Conservation (phyloP, 2,797 vertebrate species). For the Acanthurus leucopareius region DNA sequence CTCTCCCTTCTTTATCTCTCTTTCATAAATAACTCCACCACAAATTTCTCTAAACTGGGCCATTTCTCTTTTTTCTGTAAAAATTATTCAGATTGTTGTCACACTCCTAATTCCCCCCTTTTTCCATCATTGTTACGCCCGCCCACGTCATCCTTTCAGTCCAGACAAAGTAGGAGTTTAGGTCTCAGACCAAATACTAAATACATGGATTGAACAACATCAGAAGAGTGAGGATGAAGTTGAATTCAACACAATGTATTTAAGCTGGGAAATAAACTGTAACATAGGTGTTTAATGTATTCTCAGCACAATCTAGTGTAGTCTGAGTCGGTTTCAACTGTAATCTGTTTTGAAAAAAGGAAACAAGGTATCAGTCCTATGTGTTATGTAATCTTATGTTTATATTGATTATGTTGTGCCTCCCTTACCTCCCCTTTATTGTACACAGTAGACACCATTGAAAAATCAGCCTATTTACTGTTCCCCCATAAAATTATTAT, state of each 20-base stretch:
- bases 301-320: background rate
- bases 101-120: slow-evolving; percentile 13
- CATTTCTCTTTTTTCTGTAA: slow-evolving; percentile 3
- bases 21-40: slow-evolving; percentile 1
- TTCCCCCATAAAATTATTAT: background rate
- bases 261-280: background rate
- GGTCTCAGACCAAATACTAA: slow-evolving; percentile 23
- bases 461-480: background rate
- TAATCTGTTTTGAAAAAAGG: background rate
- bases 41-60: background rate
- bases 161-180: slow-evolving; percentile 67
- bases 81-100: slow-evolving; percentile 16
- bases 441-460: background rate
- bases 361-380: background rate
- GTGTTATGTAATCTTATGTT: background rate
- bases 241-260: background rate
- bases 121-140: slow-evolving; percentile 30
- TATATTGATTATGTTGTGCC: background rate
- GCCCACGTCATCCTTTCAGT: slow-evolving; percentile 58
- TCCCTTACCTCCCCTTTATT: background rate
- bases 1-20: slow-evolving; percentile 14
- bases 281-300: background rate
- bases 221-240: background rate
- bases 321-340: background rate
- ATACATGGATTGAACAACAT: background rate